Conservation (phyloP, 2,888 invertebrate genomes). For the Drosophila nr. perissopoda region DNA sequence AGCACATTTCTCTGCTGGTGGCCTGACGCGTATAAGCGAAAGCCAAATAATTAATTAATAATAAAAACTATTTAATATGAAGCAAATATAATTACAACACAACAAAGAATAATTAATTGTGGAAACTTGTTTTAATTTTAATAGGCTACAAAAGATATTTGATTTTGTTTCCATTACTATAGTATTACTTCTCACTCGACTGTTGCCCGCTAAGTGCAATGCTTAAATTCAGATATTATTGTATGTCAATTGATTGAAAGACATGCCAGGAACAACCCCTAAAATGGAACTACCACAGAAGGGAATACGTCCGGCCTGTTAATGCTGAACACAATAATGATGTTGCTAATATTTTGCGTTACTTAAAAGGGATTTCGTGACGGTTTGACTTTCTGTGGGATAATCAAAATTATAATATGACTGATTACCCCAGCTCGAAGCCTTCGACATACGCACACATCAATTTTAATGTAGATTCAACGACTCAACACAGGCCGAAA, state of each 20-base stretch:
- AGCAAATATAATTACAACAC: neutral
- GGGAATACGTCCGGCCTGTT: constrained; percentile 13
- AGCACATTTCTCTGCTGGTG: constrained; percentile 22
- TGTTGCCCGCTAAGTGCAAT: constrained; percentile 2
- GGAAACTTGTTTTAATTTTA: neutral
- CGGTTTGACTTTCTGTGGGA: constrained; percentile 84
- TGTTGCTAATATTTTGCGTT: constrained; percentile 59
- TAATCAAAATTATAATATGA: constrained; percentile 85
- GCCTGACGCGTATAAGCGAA: constrained; percentile 30
- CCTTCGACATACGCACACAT: constrained; percentile 57
- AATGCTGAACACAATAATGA: constrained; percentile 41
- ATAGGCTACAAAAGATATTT: too few relatives aligned
- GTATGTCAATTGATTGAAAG: neutral
- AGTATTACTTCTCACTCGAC: neutral
- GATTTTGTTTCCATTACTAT: too few relatives aligned
- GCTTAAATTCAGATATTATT: constrained; percentile 4
- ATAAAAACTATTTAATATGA: constrained; percentile 12
- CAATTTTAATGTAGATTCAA: constrained; percentile 16
- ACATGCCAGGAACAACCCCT: constrained; percentile 20
- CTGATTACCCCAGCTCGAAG: constrained; percentile 79
- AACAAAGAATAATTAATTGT: neutral
- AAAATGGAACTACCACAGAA: constrained; percentile 14
- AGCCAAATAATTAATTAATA: constrained; percentile 29
- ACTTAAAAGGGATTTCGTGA: constrained; percentile 81
- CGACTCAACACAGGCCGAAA: neutral